These are phyloP conservation scores for Pegea sp. DNA, from an alignment of 23 tunicate genomes.

Conservation along the genomic window DNA sequence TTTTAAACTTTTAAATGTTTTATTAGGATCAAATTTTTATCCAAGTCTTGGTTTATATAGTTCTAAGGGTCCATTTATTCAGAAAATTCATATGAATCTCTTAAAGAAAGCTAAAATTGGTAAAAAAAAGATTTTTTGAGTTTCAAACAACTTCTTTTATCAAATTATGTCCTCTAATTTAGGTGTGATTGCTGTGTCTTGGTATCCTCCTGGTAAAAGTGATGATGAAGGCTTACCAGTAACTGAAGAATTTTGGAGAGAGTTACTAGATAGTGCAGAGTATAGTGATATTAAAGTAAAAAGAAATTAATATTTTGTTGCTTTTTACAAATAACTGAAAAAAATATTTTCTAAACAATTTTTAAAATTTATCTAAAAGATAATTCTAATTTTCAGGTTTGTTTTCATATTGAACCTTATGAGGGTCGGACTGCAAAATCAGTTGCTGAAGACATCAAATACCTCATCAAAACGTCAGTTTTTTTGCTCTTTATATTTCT, in stretches of 20 bases:
- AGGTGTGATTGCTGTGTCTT: slow-evolving; percentile 75
- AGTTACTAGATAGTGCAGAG: slow-evolving; percentile 26
- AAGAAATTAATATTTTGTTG: background rate
- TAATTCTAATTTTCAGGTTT: slow-evolving; percentile 14
- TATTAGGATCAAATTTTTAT: slow-evolving; percentile 63
- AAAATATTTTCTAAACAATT: background rate
- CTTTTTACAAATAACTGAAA: background rate
- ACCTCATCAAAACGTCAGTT: slow-evolving; percentile 13
- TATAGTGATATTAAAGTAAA: slow-evolving; percentile 34
- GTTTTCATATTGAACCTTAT: slow-evolving; percentile 94
- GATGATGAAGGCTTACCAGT: slow-evolving; percentile 73
- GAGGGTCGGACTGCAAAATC: slow-evolving; percentile 40
- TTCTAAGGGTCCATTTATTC: slow-evolving; percentile 17
- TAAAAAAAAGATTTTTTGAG: background rate
- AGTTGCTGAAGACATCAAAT: slow-evolving; percentile 33
- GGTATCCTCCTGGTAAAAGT: slow-evolving; percentile 43
- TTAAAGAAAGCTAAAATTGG: slow-evolving; percentile 53
- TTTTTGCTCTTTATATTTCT: too few relatives aligned
- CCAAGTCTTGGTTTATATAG: slow-evolving; percentile 73
- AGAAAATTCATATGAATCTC: slow-evolving; percentile 27
- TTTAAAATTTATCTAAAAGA: too few relatives aligned
- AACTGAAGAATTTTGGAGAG: slow-evolving; percentile 11
- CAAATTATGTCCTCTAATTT: too few relatives aligned
- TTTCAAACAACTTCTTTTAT: background rate
- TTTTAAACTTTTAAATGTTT: background rate